phyloP scores from a whole-genome alignment of 2,113 vertebrate genomes.

The Hippocampus comes region DNA sequence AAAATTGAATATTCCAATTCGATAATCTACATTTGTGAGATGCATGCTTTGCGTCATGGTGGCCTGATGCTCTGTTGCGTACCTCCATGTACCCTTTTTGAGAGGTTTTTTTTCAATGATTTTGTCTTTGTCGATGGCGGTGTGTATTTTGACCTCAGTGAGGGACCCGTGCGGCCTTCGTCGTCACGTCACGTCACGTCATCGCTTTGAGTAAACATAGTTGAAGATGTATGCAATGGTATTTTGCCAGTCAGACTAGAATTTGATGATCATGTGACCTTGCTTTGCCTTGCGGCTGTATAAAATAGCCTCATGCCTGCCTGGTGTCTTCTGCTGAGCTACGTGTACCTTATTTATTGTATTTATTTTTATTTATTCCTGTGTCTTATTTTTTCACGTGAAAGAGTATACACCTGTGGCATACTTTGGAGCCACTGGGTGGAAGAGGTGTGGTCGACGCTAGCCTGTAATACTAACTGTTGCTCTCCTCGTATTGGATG shows the following conservation, averaged over 20 bases:
- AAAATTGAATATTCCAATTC: not conserved
- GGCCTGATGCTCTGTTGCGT: not conserved
- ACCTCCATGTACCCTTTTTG: not conserved
- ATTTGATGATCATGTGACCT: not conserved
- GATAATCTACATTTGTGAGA: not conserved
- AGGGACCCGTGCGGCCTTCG: slow-evolving; percentile 54
- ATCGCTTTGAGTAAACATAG: not conserved
- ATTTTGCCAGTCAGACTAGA: not conserved
- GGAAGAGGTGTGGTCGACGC: not conserved
- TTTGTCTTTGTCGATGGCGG: slow-evolving; percentile 29
- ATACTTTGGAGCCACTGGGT: slow-evolving; percentile 36
- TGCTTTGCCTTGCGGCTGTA: slow-evolving; percentile 30
- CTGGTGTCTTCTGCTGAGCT: slow-evolving; percentile 42
- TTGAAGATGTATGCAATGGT: not conserved
- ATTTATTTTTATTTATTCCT: slow-evolving; percentile 51
- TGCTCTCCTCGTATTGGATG: slow-evolving; percentile 59
- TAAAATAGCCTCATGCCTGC: slow-evolving; percentile 36
- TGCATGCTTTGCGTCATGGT: slow-evolving; percentile 2
- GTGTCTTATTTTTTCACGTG: slow-evolving; percentile 40
- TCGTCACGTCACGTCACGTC: slow-evolving; percentile 2
- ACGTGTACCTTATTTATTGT: slow-evolving; percentile 46
- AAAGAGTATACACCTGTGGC: not conserved
- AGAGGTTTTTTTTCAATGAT: not conserved
- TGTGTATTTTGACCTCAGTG: slow-evolving; percentile 63
- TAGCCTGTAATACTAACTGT: slow-evolving; percentile 59